Percentiles rank a stretch among this genome's conserved stretches.
phyloP scores from a whole-genome alignment of 1,140 invertebrate species.

The Eumeta japonica region DNA sequence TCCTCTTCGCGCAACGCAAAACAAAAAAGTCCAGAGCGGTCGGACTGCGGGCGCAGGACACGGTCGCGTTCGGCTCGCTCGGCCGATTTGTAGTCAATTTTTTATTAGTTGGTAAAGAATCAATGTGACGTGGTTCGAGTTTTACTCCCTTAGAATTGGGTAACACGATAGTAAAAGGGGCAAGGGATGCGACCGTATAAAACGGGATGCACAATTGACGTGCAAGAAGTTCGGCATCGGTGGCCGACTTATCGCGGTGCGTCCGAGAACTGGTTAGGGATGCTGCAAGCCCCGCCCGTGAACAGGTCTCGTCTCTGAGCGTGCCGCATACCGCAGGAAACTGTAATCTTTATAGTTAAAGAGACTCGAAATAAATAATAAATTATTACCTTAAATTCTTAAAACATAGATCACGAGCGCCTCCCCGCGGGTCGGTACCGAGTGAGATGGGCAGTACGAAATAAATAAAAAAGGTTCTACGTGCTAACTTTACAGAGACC shows the following conservation, averaged over 20 bases:
- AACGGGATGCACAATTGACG: neutral
- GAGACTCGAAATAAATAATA: conserved; percentile 59
- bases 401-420: conserved; percentile 57
- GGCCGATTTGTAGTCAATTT: neutral
- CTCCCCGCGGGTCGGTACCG: conserved; percentile 53
- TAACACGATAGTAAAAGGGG: no score
- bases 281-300: conserved; percentile 45
- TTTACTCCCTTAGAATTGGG: no score
- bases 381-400: conserved; percentile 58
- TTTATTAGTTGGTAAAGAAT: no score
- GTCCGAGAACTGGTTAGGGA: conserved; percentile 19
- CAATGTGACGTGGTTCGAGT: no score
- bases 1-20: conserved; percentile 37
- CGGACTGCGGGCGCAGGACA: conserved; percentile 15
- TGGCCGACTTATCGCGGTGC: conserved; percentile 5
- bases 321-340: conserved; percentile 43
- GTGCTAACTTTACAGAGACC: conserved; percentile 56
- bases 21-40: conserved; percentile 36
- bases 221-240: neutral
- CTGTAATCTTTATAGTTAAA: conserved; percentile 50
- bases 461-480: conserved; percentile 56
- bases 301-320: conserved; percentile 45
- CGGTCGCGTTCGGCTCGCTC: neutral
- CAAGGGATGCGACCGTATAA: no score
- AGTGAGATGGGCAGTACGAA: conserved; percentile 52